Conservation (phyloP, 1,140 invertebrate genomes). For the Drosophila rufa region DNA sequence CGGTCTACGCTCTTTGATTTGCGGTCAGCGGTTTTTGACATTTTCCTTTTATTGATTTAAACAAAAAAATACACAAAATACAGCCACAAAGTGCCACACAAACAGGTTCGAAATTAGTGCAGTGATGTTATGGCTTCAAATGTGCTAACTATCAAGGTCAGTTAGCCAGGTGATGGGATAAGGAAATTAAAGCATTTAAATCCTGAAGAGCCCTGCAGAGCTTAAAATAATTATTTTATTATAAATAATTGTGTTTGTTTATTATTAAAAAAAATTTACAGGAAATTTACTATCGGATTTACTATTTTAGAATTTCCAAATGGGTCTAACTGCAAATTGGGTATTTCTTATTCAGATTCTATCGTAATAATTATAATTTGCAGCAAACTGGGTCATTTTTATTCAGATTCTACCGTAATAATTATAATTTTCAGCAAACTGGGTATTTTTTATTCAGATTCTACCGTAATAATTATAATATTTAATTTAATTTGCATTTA, state of each 20-base stretch:
- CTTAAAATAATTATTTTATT: too few relatives aligned
- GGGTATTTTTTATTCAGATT: neutral
- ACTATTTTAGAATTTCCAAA: too few relatives aligned
- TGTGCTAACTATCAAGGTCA: conserved; percentile 38
- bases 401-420: neutral
- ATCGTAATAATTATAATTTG: neutral
- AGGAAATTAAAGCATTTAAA: neutral
- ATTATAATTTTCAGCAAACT: neutral
- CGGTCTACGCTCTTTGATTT: conserved; percentile 15
- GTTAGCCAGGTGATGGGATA: conserved; percentile 3
- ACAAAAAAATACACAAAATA: conserved; percentile 6
- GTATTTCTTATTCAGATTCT: neutral
- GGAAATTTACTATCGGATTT: too few relatives aligned
- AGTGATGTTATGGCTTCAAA: conserved; percentile 11
- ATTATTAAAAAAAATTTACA: too few relatives aligned
- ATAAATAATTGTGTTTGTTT: too few relatives aligned
- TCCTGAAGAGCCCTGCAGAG: neutral
- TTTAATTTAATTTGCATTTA: neutral
- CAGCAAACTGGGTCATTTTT: too few relatives aligned
- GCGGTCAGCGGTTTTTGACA: conserved; percentile 38
- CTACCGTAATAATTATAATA: neutral
- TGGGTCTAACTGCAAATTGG: too few relatives aligned
- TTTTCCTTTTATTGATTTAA: conserved; percentile 12
- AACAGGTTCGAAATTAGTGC: conserved; percentile 44
- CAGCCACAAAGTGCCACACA: conserved; percentile 7